Evolutionary conservation across 2,113 vertebrate genomes (phyloP).

Genomic region (Colistium nudipinnis): DNA sequence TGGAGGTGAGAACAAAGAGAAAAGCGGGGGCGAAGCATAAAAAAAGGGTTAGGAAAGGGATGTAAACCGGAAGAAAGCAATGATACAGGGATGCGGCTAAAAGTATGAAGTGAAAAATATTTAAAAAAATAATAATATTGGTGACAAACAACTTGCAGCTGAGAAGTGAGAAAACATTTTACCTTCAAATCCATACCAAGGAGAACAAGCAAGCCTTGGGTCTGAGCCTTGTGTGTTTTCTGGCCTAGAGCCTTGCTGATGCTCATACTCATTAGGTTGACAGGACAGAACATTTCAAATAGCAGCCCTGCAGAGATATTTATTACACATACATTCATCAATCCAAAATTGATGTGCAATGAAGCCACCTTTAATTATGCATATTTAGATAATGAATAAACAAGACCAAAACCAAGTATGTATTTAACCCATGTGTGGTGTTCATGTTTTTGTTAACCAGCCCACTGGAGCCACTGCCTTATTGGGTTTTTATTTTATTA

Average conservation of each 20-base stretch:
- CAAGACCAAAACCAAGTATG: too few species aligned
- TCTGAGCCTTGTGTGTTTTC: background rate
- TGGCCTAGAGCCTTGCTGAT: slow-evolving; percentile 37
- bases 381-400: too few species aligned
- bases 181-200: slow-evolving; percentile 15
- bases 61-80: background rate
- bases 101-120: background rate
- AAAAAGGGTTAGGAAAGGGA: slow-evolving; percentile 16
- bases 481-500: too few species aligned
- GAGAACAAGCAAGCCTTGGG: slow-evolving; percentile 35
- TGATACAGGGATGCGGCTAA: background rate
- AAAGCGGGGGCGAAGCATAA: background rate
- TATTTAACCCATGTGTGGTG: background rate
- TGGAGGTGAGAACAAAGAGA: slow-evolving; percentile 42
- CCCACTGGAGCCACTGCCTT: too few species aligned
- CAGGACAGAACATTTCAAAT: slow-evolving; percentile 2
- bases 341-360: background rate
- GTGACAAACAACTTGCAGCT: background rate
- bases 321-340: slow-evolving; percentile 2
- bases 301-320: slow-evolving; percentile 9
- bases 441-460: too few species aligned
- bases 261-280: slow-evolving; percentile 2
- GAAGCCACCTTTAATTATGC: background rate
- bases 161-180: slow-evolving; percentile 11
- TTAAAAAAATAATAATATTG: background rate